Evolutionary conservation across 2,797 vertebrate species (phyloP).

Genomic region (Anguilla marmorata): DNA sequence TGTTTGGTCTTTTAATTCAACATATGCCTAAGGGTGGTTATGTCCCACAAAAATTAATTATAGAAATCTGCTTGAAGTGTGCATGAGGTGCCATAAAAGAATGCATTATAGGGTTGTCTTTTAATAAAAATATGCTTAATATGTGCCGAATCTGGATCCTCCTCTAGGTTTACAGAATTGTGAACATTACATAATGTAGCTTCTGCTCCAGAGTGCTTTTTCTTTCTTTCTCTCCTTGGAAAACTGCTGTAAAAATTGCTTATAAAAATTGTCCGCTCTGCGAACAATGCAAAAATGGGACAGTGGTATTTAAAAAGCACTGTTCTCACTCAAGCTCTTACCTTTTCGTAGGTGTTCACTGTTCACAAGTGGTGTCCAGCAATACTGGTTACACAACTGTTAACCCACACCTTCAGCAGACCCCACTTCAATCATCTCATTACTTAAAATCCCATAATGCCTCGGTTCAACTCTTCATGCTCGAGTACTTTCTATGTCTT

Average conservation of each 20-base stretch:
- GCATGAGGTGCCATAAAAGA: not conserved
- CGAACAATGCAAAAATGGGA: not conserved
- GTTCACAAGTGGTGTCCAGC: not conserved
- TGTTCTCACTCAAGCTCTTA: not conserved
- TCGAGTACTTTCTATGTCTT: not conserved
- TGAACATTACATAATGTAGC: not conserved
- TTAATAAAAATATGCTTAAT: not conserved
- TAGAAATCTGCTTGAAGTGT: not conserved
- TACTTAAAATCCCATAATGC: not conserved
- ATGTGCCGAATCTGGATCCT: not conserved
- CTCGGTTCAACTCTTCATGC: not conserved
- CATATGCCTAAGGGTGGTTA: not conserved
- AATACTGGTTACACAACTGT: not conserved
- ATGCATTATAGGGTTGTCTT: not conserved
- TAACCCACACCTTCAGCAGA: not conserved
- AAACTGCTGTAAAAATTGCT: not conserved
- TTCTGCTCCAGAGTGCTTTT: not conserved
- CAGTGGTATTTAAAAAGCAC: not conserved
- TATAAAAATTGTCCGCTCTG: not conserved
- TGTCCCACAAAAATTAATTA: not conserved
- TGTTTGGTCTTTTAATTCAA: not conserved
- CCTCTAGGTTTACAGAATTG: not conserved
- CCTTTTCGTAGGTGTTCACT: not conserved
- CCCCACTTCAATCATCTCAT: not conserved
- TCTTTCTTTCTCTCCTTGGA: not conserved